Base-by-base conservation (phyloP, 2,797 vertebrate genomes). In the Esox masquinongy region DNA sequence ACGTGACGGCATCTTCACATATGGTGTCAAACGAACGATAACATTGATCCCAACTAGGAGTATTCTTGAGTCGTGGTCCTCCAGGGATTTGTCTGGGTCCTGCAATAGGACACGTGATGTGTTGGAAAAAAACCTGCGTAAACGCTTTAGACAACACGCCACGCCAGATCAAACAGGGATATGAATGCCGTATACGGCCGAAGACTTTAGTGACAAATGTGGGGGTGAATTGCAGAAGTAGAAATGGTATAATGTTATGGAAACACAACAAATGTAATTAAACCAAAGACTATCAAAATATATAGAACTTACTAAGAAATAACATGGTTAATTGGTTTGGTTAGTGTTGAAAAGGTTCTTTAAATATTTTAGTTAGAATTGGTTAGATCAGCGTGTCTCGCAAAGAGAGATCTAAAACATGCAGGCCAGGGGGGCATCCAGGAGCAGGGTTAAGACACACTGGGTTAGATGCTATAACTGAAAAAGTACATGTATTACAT, bases 11-110 rank as follows among this genome's bases (percentile, higher is more conserved):
- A n/a, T n/a, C n/a, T n/a, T 64, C 15, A 80, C 74, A 80, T 70
- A 68, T 72, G 84, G 56, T 67, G 76, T 85, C 71, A 86, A 87
- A 51, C n/a, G n/a, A n/a, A 22, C 80, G 81, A 85, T 76, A 86
- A 87, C 67, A 76, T n/a, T 56, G 83, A 87, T 88, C 83, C 90
- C 77, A 84, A 92, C 90, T 90, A 91, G 91, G 50, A 90, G 74
- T 81, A 22, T 82, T 83, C 87, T 92, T 86, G 84, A 81, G 80
- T 74, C 64, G 29, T 68, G 9, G 64, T 53, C 78, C 49, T 75
- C 83, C 34, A 26, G 73, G 68, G 22, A 73, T 43, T 82, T 84
- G 73, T 78, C 80, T 80, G 74, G 72, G 74, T 81, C 86, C 92
- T 92, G 92, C 82, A 92, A 90, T 76, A 73, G 88, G 84, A 91